Evolutionary conservation across 2,888 invertebrate genomes (phyloP).

Genomic region (Urechis unicinctus): DNA sequence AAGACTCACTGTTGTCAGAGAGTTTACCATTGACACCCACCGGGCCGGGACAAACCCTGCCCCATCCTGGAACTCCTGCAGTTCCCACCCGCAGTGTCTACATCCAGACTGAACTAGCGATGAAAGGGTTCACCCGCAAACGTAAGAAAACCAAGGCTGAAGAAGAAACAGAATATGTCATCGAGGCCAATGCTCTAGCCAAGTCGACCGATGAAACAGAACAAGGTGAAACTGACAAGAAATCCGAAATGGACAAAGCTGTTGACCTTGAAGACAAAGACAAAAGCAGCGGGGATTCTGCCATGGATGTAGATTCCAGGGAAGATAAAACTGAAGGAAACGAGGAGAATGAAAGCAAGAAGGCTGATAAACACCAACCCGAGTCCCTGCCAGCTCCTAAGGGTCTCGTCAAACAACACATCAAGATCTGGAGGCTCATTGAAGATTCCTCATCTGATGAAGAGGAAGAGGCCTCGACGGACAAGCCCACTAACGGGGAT

Average conservation of each 20-base stretch:
- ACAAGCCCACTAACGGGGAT: too few relatives aligned
- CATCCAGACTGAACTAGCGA: neutral
- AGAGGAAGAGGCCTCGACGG: neutral
- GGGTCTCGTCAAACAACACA: too few relatives aligned
- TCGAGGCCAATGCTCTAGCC: neutral
- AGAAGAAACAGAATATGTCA: neutral
- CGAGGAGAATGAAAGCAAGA: neutral
- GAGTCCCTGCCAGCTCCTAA: too few relatives aligned
- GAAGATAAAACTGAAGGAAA: neutral
- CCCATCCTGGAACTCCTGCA: neutral
- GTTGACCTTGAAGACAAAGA: neutral
- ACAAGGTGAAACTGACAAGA: neutral
- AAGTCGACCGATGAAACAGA: neutral
- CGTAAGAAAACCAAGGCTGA: neutral
- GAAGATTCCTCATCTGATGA: neutral
- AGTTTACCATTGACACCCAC: too few relatives aligned
- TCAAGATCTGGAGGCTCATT: neutral
- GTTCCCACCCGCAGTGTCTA: neutral
- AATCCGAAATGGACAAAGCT: neutral
- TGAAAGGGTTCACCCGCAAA: neutral
- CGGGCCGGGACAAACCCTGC: neutral
- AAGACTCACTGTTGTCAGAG: too few relatives aligned
- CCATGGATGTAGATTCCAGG: neutral
- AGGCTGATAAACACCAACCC: neutral
- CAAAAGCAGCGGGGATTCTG: neutral